Percentiles rank a stretch among this genome's conserved stretches.
Evolutionary conservation across 2,797 vertebrate species (phyloP).

Genomic region (Urophycis tenuis): DNA sequence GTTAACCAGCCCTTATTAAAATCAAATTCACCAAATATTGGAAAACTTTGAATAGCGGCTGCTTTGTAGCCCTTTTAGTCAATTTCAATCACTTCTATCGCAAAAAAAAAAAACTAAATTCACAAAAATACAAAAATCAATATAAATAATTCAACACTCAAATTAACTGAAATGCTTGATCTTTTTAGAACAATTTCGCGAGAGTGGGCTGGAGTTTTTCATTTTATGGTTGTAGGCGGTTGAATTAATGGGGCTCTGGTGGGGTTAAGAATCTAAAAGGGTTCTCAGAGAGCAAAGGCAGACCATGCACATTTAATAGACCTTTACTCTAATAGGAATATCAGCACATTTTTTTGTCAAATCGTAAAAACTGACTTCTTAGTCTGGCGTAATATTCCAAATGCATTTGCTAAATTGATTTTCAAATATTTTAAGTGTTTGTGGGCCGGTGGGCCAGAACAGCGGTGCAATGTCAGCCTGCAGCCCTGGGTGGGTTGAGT

Average conservation of each 20-base stretch:
- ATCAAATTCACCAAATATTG: neutral
- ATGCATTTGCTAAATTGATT: neutral
- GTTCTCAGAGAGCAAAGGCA: neutral
- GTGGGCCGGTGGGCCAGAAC: neutral
- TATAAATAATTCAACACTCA: neutral
- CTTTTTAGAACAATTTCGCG: neutral
- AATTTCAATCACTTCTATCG: neutral
- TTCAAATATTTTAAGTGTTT: neutral
- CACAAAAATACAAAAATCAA: neutral
- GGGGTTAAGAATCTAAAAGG: neutral
- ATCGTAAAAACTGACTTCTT: neutral
- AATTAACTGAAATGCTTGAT: neutral
- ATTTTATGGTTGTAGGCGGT: neutral
- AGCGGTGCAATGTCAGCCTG: neutral
- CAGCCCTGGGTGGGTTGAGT: neutral
- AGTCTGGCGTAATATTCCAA: neutral
- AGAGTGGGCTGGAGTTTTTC: neutral
- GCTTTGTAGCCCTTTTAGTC: neutral
- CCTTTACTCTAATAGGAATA: neutral
- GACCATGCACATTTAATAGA: neutral
- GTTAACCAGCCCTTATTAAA: neutral
- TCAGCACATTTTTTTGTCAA: neutral
- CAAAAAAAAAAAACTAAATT: neutral
- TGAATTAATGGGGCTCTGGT: neutral
- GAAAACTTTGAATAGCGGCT: neutral